Base-by-base conservation (phyloP, 2,113 vertebrate genomes). In the Grallaria varia region DNA sequence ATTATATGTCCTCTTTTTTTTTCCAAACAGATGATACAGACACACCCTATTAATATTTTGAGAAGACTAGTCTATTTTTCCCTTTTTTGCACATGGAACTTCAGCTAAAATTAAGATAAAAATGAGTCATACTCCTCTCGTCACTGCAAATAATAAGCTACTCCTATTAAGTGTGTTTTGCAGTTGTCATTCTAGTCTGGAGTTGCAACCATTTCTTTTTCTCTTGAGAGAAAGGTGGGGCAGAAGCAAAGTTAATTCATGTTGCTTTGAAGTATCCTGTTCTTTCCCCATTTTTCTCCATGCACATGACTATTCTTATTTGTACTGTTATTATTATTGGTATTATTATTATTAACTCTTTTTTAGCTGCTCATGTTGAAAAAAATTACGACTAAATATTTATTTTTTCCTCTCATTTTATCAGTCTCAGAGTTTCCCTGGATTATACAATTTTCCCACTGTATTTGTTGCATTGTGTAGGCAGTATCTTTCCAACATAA, bases 261-360 rank as follows among this genome's bases (percentile, higher is more conserved):
- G 8, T 75, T 87, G 33, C 74, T 87, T 93, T 93, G 81, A 90
- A 95, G 42, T 15, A 15, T 75, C 35, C 30, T 47, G 22, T 20
- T 85, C 31, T 81, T 91, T 81, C 16, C 20, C 9, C 2, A 0
- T 68, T 79, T 69, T 60, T 78, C 44, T 73, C 25, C 63, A 27
- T 0, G 0, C 8, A 60, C 4, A 1, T 33, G 22, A 49, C 44
- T 42, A 22, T 83, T 64, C 19, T 22, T 47, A 14, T 37, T 73
- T 9, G 2, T 83, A 58, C 47, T 78, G 30, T 33, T 69, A 14
- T 55, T 75, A 24, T 12, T 84, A 44, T 45, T 76, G 11, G 37
- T 37, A 17, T 6, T 60, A 6, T n/a, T 64, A 40, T 62, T 71
- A 30, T 83, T 77, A 69, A 39, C 22, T 49, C 21, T 75, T 94